phyloP scores from a whole-genome alignment of 2,888 invertebrate genomes.

The Nemoura dubitans region DNA sequence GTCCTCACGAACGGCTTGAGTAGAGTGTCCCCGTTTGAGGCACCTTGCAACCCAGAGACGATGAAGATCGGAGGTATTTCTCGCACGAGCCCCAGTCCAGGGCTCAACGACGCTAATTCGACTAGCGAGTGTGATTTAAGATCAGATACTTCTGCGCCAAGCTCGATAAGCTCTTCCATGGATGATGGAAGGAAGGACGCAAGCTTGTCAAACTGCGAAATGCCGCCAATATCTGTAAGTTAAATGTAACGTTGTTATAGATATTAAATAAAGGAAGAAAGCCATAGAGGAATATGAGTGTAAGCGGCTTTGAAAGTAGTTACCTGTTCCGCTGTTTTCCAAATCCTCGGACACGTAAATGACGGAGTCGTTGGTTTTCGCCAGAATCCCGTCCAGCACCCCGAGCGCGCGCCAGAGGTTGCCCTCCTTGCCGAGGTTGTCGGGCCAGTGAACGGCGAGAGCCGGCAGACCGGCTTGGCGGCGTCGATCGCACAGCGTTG shows the following conservation, averaged over 20 bases:
- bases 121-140: conserved; percentile 20
- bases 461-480: conserved; percentile 39
- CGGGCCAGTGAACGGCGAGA: conserved; percentile 44
- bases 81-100: conserved; percentile 54
- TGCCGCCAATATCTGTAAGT: neutral
- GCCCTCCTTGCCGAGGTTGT: conserved; percentile 20
- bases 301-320: too few species aligned
- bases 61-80: conserved; percentile 60
- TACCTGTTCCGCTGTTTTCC: neutral
- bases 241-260: neutral
- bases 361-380: conserved; percentile 25
- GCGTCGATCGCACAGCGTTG: conserved; percentile 37
- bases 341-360: conserved; percentile 37
- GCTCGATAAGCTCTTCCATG: conserved; percentile 45
- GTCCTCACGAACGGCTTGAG: conserved; percentile 55
- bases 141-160: conserved; percentile 45
- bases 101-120: conserved; percentile 58
- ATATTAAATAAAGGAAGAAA: too few species aligned
- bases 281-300: too few species aligned
- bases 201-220: conserved; percentile 13
- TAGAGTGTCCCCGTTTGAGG: neutral
- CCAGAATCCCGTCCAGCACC: conserved; percentile 36
- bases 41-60: conserved; percentile 57
- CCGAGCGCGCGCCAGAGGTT: conserved; percentile 31
- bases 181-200: conserved; percentile 19